Evolutionary conservation across 2,888 invertebrate species (phyloP), one percentile per base, ranked within the genome.

Genomic region (Asteroscopus sphinx): DNA sequence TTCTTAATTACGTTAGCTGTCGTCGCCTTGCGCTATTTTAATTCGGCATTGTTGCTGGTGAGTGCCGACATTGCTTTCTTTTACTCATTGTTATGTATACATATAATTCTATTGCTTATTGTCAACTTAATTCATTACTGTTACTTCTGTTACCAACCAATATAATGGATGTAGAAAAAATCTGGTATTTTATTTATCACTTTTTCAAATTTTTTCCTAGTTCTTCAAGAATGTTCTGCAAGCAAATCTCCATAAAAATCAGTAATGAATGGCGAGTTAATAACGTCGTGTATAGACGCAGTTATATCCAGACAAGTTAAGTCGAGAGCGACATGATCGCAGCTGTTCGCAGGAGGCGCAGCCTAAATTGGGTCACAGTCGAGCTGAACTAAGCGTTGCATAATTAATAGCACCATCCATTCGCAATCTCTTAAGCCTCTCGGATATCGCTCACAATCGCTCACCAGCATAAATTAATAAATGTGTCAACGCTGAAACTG

Each of bases 351-450:
- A 77, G 76, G 70, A 76, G 64, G 57, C 59, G 42, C 56, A 64
- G 74, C 68, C 65, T 70, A 70, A 81, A 87, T 85, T 89, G 81
- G 90, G 90, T 89, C 90, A 86, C 81, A 83, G 82, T 72, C 65
- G 76, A 76, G 82, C 83, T 79, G 80, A 83, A 81, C 84, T 81
- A 82, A 85, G 82, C 84, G 76, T 73, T 87, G 87, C 85, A 90
- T 88, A 89, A 90, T 91, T 88, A 88, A 90, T 87, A 81, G 81
- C 77, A 74, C 78, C 76, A 80, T 78, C 80, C 77, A 78, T 80
- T 80, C 73, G 67, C 77, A 81, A 79, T 83, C 83, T 85, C 85
- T 83, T 82, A 83, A 84, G 73, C 76, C 60, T 69, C 64, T 74
- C 57, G 66, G 72, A 74, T 77, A 79, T 72, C 68, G 69, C 68